Percentiles rank a stretch among this genome's conserved stretches.
phyloP scores from a whole-genome alignment of 2,113 vertebrate genomes.

The Syrrhaptes paradoxus region DNA sequence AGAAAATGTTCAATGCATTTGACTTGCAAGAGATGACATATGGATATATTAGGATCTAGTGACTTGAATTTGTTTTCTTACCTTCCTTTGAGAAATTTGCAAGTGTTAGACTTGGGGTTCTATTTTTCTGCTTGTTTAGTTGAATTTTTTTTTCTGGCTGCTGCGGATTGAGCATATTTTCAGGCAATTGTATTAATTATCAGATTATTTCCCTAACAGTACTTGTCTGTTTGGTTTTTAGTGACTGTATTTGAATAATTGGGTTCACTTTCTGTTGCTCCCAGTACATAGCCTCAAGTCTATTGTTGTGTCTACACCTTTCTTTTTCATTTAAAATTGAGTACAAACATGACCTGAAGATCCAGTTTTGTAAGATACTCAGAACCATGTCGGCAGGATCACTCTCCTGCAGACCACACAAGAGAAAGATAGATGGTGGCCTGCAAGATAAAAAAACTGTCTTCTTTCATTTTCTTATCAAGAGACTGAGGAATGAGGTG shows the following conservation, averaged over 20 bases:
- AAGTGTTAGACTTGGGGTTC: not conserved
- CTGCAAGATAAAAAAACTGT: not conserved
- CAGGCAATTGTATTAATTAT: not conserved
- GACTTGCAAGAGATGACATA: not conserved
- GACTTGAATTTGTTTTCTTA: not conserved
- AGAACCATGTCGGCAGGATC: not conserved
- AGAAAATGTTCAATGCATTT: not conserved
- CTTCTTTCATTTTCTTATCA: not conserved
- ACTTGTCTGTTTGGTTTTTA: conserved; percentile 10
- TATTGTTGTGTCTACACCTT: not conserved
- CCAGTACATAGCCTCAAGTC: not conserved
- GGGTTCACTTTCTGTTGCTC: conserved; percentile 8
- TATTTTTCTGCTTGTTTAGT: not conserved
- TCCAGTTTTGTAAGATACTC: conserved; percentile 52
- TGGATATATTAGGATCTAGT: not conserved
- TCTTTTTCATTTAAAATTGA: conserved; percentile 17
- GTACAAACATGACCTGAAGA: conserved; percentile 32
- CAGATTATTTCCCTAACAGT: not conserved
- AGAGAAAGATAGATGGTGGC: not conserved
- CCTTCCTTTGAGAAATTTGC: not conserved
- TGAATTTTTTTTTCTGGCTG: not conserved
- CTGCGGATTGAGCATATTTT: not conserved
- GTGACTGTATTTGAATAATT: conserved; percentile 45
- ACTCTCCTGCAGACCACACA: not conserved
- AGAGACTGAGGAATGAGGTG: not conserved